Base-by-base conservation (phyloP, 2,888 invertebrate species). In the Drepana falcataria region DNA sequence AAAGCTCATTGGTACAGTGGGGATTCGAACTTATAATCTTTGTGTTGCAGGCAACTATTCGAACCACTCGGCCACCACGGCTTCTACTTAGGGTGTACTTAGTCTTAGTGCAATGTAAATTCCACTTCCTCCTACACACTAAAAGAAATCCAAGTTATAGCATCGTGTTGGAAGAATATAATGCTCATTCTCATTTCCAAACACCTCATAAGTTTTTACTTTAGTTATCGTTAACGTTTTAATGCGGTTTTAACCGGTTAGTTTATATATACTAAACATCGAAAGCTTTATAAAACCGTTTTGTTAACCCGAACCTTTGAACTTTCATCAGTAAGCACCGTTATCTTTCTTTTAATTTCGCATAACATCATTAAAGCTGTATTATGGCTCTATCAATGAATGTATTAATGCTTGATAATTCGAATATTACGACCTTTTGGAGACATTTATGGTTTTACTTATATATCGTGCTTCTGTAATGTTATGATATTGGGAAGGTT, bases 401-500 rank as follows among this genome's bases (percentile, higher is more conserved):
- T 40, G 33, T 48, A 34, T 48, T 34, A 34, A 33, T 51, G 33
- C 33, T 33, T 33, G 34, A 51, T 40, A 51, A 49, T 63, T 63
- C 49, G 49, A 49, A 57, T 59, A 53, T 49, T 44, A 58, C 53
- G 54, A 56, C 54, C 33, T 49, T 49, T 37, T 57, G 58, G 64
- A 66, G 68, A 64, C 66, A 68, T 68, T 68, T 61, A 64, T 6
- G 40, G 7, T 6, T 40, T 2, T 40, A 40, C 4, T 7, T 6
- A 37, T 40, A 4, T 40, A 6, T 40, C 40, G 40, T 2, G 4
- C 7, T 40, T 40, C 4, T 21, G 21, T 21, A 21, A 1, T 21
- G 21, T 21, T 21, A 21, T 21, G 21, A 21, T 21, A 21, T 21
- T 21, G 21, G 21, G 21, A 21, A 21, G 21, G 21, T 40, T n/a